Evolutionary conservation across 23 tunicate species (phyloP), one percentile per base, ranked within the genome.

Genomic region (Corella eumyota): DNA sequence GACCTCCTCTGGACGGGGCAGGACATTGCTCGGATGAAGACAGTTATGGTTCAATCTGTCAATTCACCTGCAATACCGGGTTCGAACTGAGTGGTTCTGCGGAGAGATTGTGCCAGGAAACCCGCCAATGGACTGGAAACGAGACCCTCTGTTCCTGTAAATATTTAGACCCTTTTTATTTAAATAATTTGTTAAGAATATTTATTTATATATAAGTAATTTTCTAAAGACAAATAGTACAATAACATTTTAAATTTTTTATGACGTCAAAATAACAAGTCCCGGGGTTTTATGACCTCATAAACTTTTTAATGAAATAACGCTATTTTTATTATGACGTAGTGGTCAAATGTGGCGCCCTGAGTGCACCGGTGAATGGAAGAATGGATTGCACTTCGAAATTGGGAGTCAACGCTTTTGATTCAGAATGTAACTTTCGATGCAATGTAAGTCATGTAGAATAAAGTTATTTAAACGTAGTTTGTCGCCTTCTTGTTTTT

Each of bases 41-140:
- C 47, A 66, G 67, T 2, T 77, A 58, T 58, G 86, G 82, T 25
- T 92, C 98, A 1, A 61, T 70, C 47, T 92, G 98, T 52, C 74
- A 71, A 32, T 71, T 69, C 47, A 47, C 47, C 2, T 92, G 98
- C 51, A 70, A 76, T 34, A 36, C 38, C 1, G 98, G 98, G 36
- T 83, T 58, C 70, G 72, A 83, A 26, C 30, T 72, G 40, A 34
- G 5, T 17, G 93, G 93, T 22, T 46, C 85, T 17, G 54, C 55
- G 7, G 77, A 76, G 50, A 52, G 91, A 34, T 27, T 60, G 24
- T 90, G 97, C 36, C 72, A 74, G 34, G 90, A 66, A 6, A 67
- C 54, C 28, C 65, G 71, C 45, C 33, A 60, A 32, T 90, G 97
- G 97, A 71, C 88, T 2, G 97, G 97, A 45, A 61, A 48, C 4